Base-by-base conservation (phyloP, 2,113 vertebrate genomes). In the Crotalus helleri region DNA sequence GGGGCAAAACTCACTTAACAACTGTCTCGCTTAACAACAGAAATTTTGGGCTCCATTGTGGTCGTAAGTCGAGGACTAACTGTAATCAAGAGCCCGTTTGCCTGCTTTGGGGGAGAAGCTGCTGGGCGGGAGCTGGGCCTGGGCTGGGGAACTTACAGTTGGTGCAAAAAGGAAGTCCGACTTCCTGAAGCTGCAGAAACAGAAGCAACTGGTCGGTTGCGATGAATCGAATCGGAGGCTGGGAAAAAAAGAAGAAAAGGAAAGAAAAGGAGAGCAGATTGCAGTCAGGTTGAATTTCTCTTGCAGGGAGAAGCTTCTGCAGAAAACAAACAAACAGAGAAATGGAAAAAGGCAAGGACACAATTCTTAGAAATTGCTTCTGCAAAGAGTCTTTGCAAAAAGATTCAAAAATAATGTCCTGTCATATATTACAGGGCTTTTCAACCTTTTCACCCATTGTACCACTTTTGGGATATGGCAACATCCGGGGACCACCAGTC, bases 111-210 rank as follows among this genome's bases (percentile, higher is more conserved):
- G 64, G 64, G 13, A 33, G 64, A 74, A 74, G 13, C n/a, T 33
- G 29, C n/a, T 74, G 64, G 1, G 15, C 6, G 12, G 12, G 29
- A 15, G 12, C 29, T 54, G 90, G 51, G 90, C 90, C 55, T 39
- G 85, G 10, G n/a, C n/a, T n/a, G n/a, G n/a, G n/a, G n/a, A n/a
- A n/a, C n/a, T n/a, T n/a, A n/a, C n/a, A n/a, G n/a, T n/a, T n/a
- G n/a, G n/a, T 54, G 91, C n/a, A 74, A 74, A 57, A 64, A 88
- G 91, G 91, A 92, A 92, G n/a, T 61, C n/a, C 4, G 19, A 53
- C 46, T 92, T 92, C 85, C 85, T 53, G 57, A 13, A 74, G 91
- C 85, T 53, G 19, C 49, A 92, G 58, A 51, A 87, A 33, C 17
- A 58, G 54, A 91, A 58, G 46, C 58, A 64, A 88, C 46, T 15